These are phyloP conservation scores for Macrobrachium nipponense DNA, from an alignment of 1,140 invertebrate genomes.

Conservation along the genomic window DNA sequence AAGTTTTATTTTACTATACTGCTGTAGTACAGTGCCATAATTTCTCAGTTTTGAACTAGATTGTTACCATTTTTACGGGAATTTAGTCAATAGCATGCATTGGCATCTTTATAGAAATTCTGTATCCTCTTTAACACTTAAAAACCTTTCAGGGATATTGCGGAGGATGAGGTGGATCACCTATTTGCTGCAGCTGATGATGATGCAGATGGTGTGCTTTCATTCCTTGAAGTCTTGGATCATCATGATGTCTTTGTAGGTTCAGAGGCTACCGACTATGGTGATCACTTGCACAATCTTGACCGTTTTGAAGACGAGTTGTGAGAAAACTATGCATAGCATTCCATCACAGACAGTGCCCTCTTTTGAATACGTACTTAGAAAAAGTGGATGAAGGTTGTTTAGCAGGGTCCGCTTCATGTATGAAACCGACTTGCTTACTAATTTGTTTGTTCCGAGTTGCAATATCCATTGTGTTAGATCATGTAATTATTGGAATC, in stretches of 20 bases:
- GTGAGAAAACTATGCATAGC: slow-evolving; percentile 68
- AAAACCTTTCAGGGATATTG: slow-evolving; percentile 79
- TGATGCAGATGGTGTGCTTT: slow-evolving; percentile 85
- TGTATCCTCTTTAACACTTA: background rate
- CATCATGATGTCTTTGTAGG: slow-evolving; percentile 95
- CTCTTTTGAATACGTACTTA: too few species aligned
- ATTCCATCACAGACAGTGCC: background rate
- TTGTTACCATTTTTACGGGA: too few species aligned
- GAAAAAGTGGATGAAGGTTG: too few species aligned
- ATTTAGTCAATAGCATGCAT: background rate
- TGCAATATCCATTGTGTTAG: too few species aligned
- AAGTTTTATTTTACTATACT: too few species aligned
- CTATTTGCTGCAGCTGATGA: slow-evolving; percentile 90
- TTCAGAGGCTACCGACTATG: slow-evolving; percentile 96
- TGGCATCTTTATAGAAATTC: background rate
- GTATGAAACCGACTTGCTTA: too few species aligned
- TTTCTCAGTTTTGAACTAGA: too few species aligned
- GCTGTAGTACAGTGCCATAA: too few species aligned
- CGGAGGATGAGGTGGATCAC: slow-evolving; percentile 91
- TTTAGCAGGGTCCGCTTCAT: too few species aligned
- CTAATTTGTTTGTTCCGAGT: too few species aligned
- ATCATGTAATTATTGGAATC: too few species aligned
- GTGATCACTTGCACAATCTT: slow-evolving; percentile 86
- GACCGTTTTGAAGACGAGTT: slow-evolving; percentile 86
- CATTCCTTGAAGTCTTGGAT: slow-evolving; percentile 86